Evolutionary conservation across 2,797 vertebrate species (phyloP), one percentile per base, ranked within the genome.

Genomic region (Echiichthys vipera): DNA sequence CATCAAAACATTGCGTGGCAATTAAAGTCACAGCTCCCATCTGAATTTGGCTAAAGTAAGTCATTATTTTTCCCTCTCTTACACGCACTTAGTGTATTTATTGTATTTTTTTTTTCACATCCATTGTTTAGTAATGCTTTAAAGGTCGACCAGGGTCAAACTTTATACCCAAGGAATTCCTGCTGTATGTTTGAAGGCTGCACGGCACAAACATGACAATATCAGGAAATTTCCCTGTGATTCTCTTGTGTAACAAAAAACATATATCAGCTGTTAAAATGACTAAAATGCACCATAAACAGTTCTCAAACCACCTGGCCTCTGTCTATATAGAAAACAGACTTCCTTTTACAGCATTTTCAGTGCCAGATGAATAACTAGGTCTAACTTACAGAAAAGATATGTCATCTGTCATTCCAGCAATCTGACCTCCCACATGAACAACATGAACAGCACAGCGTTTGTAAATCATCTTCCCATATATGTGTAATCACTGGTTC

Each of bases 1-100:
- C 54, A 68, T 63, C 81, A 78, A 84, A 84, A 85, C 55, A 83
- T 74, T 79, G 77, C 39, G 27, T 5, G 3, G 18, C 30, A 66
- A 37, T 81, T 82, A 36, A 69, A 46, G 65, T 59, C 63, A 62
- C 64, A 51, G 70, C 45, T 65, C 62, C 56, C 18, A 8, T 66
- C 39, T 53, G 50, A 55, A 47, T 65, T 25, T 13, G 3, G 4
- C 27, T 1, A 32, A 50, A 70, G 30, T 30, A 11, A 20, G 15
- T 47, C 29, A 24, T 49, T n/a, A 65, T 49, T 40, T n/a, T 9
- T 61, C 49, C 30, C 30, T 59, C 42, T 22, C 7, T 49, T 8
- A 50, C 24, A 59, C 12, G 27, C 11, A 36, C 11, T 64, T 46
- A 1, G 1, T 27, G 53, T 32, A 24, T 57, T 40, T 63, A 12